Evolutionary conservation across 2,888 invertebrate species (phyloP).

Genomic region (Epinotia nisella): DNA sequence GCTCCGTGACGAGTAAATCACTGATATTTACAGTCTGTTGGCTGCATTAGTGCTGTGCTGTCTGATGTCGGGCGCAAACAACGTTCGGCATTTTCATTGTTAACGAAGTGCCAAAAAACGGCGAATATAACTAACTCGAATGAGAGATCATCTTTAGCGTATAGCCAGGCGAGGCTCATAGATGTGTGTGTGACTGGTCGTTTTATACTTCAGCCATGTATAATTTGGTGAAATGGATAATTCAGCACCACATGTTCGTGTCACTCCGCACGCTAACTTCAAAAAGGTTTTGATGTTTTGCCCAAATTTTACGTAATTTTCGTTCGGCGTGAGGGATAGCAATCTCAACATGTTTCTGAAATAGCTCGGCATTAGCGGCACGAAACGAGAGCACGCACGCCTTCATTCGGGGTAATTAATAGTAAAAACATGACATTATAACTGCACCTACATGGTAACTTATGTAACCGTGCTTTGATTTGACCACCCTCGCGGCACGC

Average conservation of each 20-base stretch:
- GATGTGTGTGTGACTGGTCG: too few species aligned
- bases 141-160: too few species aligned
- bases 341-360: slow-evolving; percentile 8
- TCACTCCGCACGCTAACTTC: slow-evolving; percentile 13
- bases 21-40: too few species aligned
- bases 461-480: neutral
- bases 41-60: too few species aligned
- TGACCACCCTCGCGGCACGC: too few species aligned
- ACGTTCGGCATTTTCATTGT: too few species aligned
- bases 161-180: too few species aligned
- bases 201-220: neutral
- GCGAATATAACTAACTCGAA: too few species aligned
- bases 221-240: neutral
- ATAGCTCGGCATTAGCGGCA: slow-evolving; percentile 14
- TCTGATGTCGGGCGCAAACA: too few species aligned
- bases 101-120: too few species aligned
- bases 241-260: slow-evolving; percentile 14
- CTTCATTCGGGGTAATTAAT: neutral
- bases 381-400: slow-evolving; percentile 8
- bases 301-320: neutral
- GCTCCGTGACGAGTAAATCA: too few species aligned
- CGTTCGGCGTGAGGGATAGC: slow-evolving; percentile 11
- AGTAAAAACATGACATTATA: slow-evolving; percentile 3
- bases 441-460: too few species aligned
- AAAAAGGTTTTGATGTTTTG: slow-evolving; percentile 15